These are phyloP conservation scores for Xestia xanthographa DNA, from an alignment of 2,888 invertebrate genomes.

Conservation along the genomic window DNA sequence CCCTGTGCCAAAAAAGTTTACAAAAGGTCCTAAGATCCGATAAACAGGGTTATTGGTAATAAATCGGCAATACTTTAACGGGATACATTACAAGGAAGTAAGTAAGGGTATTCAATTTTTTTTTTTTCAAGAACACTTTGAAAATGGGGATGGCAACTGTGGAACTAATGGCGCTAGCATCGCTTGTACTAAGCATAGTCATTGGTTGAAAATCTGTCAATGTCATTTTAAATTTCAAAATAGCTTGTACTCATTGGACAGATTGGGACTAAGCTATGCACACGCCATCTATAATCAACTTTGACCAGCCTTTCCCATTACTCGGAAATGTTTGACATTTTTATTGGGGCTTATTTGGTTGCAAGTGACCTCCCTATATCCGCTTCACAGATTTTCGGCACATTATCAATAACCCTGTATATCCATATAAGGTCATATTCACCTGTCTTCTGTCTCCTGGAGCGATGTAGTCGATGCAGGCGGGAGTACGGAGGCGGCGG, in stretches of 20 bases:
- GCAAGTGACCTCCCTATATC: background rate
- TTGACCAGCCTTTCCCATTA: too few species aligned
- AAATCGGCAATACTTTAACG: background rate
- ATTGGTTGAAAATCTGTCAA: too few species aligned
- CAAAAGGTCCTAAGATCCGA: background rate
- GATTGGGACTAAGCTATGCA: too few species aligned
- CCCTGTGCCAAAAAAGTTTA: background rate
- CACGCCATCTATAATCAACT: too few species aligned
- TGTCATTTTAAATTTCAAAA: too few species aligned
- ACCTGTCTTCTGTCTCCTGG: constrained; percentile 95
- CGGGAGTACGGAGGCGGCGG: constrained; percentile 91
- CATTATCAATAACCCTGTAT: background rate
- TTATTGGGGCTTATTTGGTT: background rate
- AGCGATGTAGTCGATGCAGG: constrained; percentile 92
- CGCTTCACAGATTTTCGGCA: too few species aligned
- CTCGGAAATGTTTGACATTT: background rate
- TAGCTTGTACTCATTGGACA: too few species aligned
- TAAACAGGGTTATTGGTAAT: background rate
- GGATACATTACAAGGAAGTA: background rate
- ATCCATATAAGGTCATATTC: constrained; percentile 60
- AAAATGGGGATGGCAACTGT: too few species aligned
- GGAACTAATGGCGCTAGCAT: too few species aligned
- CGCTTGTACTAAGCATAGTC: too few species aligned
- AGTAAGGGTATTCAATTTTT: background rate
- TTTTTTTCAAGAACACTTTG: background rate